A percentile compares a stretch with the other conserved stretches of the same genome.
These are phyloP conservation scores for Drosophila aldrichi DNA, from an alignment of 2,888 invertebrate species.

Conservation along the genomic window DNA sequence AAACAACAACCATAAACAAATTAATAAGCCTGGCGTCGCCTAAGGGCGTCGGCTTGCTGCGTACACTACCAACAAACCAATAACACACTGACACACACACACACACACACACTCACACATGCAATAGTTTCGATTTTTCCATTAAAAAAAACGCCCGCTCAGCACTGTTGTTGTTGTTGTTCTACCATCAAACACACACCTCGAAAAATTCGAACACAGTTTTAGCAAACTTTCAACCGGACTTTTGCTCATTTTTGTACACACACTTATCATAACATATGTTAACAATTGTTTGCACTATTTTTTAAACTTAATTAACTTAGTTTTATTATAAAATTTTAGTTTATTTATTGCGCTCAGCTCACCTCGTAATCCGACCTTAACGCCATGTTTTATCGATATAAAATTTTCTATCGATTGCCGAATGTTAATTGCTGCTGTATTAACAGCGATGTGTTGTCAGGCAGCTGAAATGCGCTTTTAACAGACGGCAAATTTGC, in stretches of 20 bases:
- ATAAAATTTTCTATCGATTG: slow-evolving; percentile 50
- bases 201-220: slow-evolving; percentile 32
- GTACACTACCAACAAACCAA: slow-evolving; percentile 64
- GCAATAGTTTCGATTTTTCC: slow-evolving; percentile 70
- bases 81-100: slow-evolving; percentile 43
- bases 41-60: slow-evolving; percentile 75
- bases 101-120: slow-evolving; percentile 31
- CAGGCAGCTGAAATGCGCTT: not conserved
- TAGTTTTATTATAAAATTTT: slow-evolving; percentile 58
- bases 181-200: slow-evolving; percentile 42
- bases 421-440: not conserved
- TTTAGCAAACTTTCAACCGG: slow-evolving; percentile 8
- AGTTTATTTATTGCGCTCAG: slow-evolving; percentile 71
- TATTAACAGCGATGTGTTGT: slow-evolving; percentile 30
- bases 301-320: slow-evolving; percentile 59
- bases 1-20: slow-evolving; percentile 52
- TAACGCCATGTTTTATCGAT: slow-evolving; percentile 84
- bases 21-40: slow-evolving; percentile 61
- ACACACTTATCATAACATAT: slow-evolving; percentile 33
- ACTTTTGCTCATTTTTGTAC: slow-evolving; percentile 14
- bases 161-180: slow-evolving; percentile 46
- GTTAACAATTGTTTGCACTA: slow-evolving; percentile 68
- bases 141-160: slow-evolving; percentile 73
- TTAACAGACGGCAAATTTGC: slow-evolving; percentile 7
- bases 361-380: slow-evolving; percentile 85